Evolutionary conservation across 1,140 invertebrate species (phyloP).

Genomic region (Drosophila sucinea): DNA sequence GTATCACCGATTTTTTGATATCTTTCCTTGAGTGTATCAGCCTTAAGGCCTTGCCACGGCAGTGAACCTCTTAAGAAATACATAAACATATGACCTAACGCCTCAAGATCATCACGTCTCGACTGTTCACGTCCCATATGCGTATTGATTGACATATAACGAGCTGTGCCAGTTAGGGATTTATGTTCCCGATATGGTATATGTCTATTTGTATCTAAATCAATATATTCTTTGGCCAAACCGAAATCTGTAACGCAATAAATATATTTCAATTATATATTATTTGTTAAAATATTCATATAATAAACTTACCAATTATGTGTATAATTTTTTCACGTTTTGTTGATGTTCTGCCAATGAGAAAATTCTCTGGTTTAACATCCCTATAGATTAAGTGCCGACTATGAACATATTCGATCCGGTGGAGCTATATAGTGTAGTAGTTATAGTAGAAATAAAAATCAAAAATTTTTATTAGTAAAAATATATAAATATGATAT

Average conservation of each 20-base stretch:
- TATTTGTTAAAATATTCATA: slow-evolving; percentile 1
- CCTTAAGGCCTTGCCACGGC: slow-evolving; percentile 99
- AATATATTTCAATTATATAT: slow-evolving; percentile 5
- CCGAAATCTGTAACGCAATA: slow-evolving; percentile 93
- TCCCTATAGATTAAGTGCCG: slow-evolving; percentile 99
- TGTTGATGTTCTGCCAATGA: slow-evolving; percentile 98
- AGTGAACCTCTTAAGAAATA: slow-evolving; percentile 99
- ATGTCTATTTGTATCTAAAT: slow-evolving; percentile 99
- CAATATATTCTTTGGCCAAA: slow-evolving; percentile 99
- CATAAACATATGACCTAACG: slow-evolving; percentile 99
- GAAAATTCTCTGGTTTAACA: slow-evolving; percentile 99
- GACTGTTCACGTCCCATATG: slow-evolving; percentile 99
- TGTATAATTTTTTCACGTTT: slow-evolving; percentile 99
- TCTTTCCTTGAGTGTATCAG: slow-evolving; percentile 99
- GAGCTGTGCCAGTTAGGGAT: slow-evolving; percentile 97
- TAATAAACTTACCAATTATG: slow-evolving; percentile 92
- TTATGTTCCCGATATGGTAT: slow-evolving; percentile 99
- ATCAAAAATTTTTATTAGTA: slow-evolving; percentile 32
- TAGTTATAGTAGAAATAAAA: not conserved
- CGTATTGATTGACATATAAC: slow-evolving; percentile 99
- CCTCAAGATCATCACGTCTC: slow-evolving; percentile 99
- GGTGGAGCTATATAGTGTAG: slow-evolving; percentile 88
- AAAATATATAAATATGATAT: no score
- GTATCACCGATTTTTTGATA: slow-evolving; percentile 99
- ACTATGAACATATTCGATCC: slow-evolving; percentile 99